Base-by-base conservation (phyloP, 1,140 invertebrate genomes). In the Neuroterus valhalla region DNA sequence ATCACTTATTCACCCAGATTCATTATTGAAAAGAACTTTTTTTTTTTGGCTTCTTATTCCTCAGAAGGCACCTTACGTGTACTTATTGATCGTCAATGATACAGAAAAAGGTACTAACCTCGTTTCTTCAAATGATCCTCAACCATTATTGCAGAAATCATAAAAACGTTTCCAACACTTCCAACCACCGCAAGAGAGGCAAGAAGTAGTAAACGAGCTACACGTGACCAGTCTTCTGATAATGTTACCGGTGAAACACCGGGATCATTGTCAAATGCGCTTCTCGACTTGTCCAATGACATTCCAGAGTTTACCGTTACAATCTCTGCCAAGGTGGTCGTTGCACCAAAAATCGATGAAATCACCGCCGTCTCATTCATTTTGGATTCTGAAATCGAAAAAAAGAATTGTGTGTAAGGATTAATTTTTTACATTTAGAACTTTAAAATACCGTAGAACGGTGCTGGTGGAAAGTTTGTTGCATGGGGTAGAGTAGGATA, bases 81-180 rank as follows among this genome's bases (percentile, higher is more conserved):
- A 38, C 31, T 5, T 1, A 38, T 38, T 38, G 8, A n/a, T 1
- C 6, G 3, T 2, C 0, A n/a, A 50, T 50, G 11, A 50, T 12
- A 12, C 0, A 50, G 1, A 12, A 50, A 38, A 38, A 8, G 23
- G 11, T 43, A 44, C 75, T 87, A 87, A 94, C 94, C 94, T 91
- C 92, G 90, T 87, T 93, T 93, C 79, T 93, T 92, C 0, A 95
- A 87, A 81, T 94, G 93, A 79, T 94, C 93, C 75, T 95, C 94
- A 19, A 94, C 93, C 90, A 95, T 94, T 38, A 95, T 92, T 3
- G 94, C 93, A 42, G 93, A 94, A 81, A 95, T 94, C 91, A 95
- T 94, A 83, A 95, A 95, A 55, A 95, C 92, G 81, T 94, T 94
- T 23, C 94, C 94, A 43, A 95, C 91, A 74, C 93, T 94, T 3